These are phyloP conservation scores for Hucho hucho DNA, from an alignment of 2,113 vertebrate genomes.

Conservation along the genomic window DNA sequence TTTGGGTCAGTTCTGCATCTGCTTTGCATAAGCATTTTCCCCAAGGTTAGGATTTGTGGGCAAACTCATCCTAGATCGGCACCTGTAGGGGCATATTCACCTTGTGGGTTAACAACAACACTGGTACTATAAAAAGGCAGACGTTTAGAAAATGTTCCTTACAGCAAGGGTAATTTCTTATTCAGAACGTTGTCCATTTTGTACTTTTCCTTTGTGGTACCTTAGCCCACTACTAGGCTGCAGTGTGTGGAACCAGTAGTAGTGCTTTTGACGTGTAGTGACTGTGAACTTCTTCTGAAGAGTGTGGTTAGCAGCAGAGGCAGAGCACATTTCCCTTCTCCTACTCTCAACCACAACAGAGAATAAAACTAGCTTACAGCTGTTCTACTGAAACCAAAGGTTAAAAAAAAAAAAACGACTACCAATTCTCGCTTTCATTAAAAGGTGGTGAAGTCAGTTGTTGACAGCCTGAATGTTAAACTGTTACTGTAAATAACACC, in stretches of 20 bases:
- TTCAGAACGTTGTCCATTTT: constrained; percentile 3
- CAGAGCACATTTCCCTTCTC: constrained; percentile 23
- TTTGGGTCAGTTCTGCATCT: too few species aligned
- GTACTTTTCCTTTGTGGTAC: neutral
- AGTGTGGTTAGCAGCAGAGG: constrained; percentile 28
- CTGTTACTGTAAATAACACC: too few species aligned
- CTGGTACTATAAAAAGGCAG: neutral
- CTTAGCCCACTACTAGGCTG: neutral
- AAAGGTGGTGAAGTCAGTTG: neutral
- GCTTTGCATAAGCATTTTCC: too few species aligned
- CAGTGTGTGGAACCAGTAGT: constrained; percentile 24
- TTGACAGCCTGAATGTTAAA: too few species aligned
- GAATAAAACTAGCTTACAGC: constrained; percentile 28
- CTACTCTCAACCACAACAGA: constrained; percentile 36
- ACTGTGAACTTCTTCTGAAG: neutral
- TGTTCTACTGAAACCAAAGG: constrained; percentile 53
- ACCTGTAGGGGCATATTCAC: too few species aligned
- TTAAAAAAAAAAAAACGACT: neutral
- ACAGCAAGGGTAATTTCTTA: neutral
- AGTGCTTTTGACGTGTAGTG: constrained; percentile 28
- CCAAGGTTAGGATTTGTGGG: too few species aligned
- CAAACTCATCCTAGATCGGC: too few species aligned
- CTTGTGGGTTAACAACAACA: too few species aligned
- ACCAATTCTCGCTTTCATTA: constrained; percentile 18
- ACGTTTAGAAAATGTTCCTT: neutral